Evolutionary conservation across 2,888 invertebrate genomes (phyloP), one percentile per base, ranked within the genome.

Genomic region (Drosophila neutralis): DNA sequence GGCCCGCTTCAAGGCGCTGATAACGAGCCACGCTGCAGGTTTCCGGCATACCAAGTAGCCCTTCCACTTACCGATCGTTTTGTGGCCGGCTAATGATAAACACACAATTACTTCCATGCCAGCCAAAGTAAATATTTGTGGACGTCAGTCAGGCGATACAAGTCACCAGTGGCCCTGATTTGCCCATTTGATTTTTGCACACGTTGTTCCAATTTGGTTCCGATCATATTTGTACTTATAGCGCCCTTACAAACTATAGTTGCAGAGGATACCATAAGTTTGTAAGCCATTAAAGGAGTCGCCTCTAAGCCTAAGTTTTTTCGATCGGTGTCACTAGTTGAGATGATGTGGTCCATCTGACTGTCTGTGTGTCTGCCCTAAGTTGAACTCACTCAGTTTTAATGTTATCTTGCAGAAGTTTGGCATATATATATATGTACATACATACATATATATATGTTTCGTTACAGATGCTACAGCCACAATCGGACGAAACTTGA

Each of bases 1-100:
- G 92, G 90, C 89, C 88, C 68, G 67, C 76, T 84, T 86, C 58
- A 48, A 72, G 72, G 72, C 72, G 62, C 48, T 78, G 29, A 62
- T 64, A 75, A 68, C 54, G 51, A 70, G 74, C 49, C 53, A n/a
- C 29, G 53, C 58, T 33, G 15, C 40, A 24, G 48, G 35, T 13
- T 40, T 48, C 60, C 40, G 38, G 31, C 58, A n/a, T 8, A 36
- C 40, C 53, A 36, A 21, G 45, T 24, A 18, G 56, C 24, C 0
- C 35, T 35, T n/a, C 68, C 73, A 77, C 73, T 78, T 38, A 33
- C 49, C 53, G 57, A 74, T 77, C 58, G 56, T 35, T 71, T 63
- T 71, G 63, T 27, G 61, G 64, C 18, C 38, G 36, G 11, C 80
- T 83, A 83, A 83, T 84, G 87, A 83, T 80, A 87, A 82, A 52